Base-by-base conservation (phyloP, 2,797 vertebrate species). In the Chaunax sp. region DNA sequence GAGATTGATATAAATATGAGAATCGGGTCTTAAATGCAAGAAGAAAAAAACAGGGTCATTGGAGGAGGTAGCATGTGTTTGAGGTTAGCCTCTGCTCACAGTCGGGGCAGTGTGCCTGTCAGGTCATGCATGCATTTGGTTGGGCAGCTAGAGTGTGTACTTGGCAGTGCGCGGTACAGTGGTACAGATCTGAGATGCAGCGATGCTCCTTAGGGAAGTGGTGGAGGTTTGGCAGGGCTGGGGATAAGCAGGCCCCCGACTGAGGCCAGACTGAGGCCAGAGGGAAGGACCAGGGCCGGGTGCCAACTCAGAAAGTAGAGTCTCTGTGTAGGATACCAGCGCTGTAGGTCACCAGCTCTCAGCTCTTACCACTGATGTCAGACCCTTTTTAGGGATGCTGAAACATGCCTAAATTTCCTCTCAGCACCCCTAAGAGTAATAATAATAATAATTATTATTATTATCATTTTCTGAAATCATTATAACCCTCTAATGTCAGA, bases 181-280 rank as follows among this genome's bases (percentile, higher is more conserved):
- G 70, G 80, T 19, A 41, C 71, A 84, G 79, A 84, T 86, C 77
- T 87, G 85, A 87, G 84, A 87, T 83, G 84, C 82, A 79, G 67
- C 45, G 85, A 87, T 86, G 85, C 85, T 90, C 87, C 83, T 64
- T 10, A 25, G 83, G 84, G 84, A 87, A 77, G 81, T 70, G 75
- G 78, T 84, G 69, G 78, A 81, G 81, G 84, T 86, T 87, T 89
- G 87, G 88, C 89, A 78, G 77, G 55, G 56, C 63, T 8, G 15
- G 60, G 72, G 74, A 84, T 81, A 72, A 85, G 80, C 70, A 19
- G 80, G 72, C 81, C 83, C 40, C 75, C 82, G 88, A 82, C 84
- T 64, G 41, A 82, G 88, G 87, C 88, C 86, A 90, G 82, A 80
- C 78, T 78, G 81, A 85, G 87, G 90, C 84, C 88, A 89, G 73